phyloP scores from a whole-genome alignment of 2,888 invertebrate species.

The Elgonia sp. region DNA sequence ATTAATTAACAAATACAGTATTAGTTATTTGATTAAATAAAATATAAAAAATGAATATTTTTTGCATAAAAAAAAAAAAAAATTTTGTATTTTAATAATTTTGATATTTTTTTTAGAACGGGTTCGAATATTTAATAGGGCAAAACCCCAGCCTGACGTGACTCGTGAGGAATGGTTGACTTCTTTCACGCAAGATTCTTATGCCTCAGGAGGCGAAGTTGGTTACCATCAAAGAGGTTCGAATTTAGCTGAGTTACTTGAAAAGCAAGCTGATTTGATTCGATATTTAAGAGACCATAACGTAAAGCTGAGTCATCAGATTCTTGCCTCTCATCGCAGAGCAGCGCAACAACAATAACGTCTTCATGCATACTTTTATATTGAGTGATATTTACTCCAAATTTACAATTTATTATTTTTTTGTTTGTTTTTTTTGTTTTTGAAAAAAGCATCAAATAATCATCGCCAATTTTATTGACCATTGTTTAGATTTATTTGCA shows the following conservation, averaged over 20 bases:
- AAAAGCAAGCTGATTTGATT: constrained; percentile 92
- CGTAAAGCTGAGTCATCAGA: constrained; percentile 89
- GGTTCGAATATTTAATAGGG: constrained; percentile 89
- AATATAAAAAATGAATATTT: neutral
- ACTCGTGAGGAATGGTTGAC: constrained; percentile 89
- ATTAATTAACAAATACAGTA: too few species aligned
- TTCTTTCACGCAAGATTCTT: constrained; percentile 87
- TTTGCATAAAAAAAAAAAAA: neutral
- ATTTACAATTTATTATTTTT: too few species aligned
- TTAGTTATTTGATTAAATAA: too few species aligned
- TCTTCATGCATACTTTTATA: constrained; percentile 39
- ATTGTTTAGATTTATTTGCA: too few species aligned
- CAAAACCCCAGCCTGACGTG: constrained; percentile 89
- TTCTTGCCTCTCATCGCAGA: constrained; percentile 81
- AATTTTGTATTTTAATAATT: neutral
- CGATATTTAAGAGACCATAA: constrained; percentile 91
- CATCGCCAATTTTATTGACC: too few species aligned
- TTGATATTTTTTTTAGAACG: constrained; percentile 86
- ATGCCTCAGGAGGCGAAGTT: constrained; percentile 87
- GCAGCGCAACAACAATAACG: constrained; percentile 70
- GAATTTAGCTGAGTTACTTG: constrained; percentile 88
- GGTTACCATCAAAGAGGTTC: constrained; percentile 86
- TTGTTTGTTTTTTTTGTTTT: too few species aligned
- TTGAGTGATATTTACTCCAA: constrained; percentile 31
- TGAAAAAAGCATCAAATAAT: neutral